Evolutionary conservation across 2,888 invertebrate species (phyloP).

Genomic region (Mesorhabditis belari): DNA sequence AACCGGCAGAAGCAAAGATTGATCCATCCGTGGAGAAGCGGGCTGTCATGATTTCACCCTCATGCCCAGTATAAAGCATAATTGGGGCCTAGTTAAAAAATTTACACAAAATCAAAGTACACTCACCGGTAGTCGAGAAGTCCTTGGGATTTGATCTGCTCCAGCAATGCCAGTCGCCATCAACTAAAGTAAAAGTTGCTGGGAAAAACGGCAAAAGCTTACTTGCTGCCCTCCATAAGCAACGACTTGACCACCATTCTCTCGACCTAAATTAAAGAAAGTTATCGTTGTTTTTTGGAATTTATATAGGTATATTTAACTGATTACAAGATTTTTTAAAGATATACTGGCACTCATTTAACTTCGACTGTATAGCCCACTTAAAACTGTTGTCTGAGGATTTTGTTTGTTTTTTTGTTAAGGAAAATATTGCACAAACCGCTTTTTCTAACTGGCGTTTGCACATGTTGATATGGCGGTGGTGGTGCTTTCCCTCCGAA

Average conservation of each 20-base stretch:
- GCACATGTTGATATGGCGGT: too few relatives aligned
- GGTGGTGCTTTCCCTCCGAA: too few relatives aligned
- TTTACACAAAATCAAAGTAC: not conserved
- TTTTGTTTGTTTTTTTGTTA: too few relatives aligned
- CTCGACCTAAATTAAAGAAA: not conserved
- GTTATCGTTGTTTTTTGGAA: too few relatives aligned
- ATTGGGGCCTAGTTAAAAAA: slow-evolving; percentile 22
- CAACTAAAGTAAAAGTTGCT: not conserved
- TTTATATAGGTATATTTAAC: too few relatives aligned
- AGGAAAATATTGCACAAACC: too few relatives aligned
- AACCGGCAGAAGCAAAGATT: slow-evolving; percentile 85
- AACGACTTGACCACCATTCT: not conserved
- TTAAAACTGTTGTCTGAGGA: too few relatives aligned
- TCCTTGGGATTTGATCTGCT: slow-evolving; percentile 1
- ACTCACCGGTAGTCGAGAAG: not conserved
- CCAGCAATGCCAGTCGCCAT: not conserved
- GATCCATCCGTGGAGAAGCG: slow-evolving; percentile 95
- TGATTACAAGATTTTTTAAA: too few relatives aligned
- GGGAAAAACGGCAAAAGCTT: not conserved
- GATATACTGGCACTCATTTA: too few relatives aligned
- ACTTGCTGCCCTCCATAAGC: not conserved
- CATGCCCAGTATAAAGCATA: slow-evolving; percentile 73
- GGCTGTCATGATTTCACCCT: slow-evolving; percentile 84
- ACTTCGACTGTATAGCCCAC: too few relatives aligned
- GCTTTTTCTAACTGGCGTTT: too few relatives aligned